These are phyloP conservation scores for Brachynemurus nebulosus DNA, from an alignment of 2,888 invertebrate genomes.

Conservation along the genomic window DNA sequence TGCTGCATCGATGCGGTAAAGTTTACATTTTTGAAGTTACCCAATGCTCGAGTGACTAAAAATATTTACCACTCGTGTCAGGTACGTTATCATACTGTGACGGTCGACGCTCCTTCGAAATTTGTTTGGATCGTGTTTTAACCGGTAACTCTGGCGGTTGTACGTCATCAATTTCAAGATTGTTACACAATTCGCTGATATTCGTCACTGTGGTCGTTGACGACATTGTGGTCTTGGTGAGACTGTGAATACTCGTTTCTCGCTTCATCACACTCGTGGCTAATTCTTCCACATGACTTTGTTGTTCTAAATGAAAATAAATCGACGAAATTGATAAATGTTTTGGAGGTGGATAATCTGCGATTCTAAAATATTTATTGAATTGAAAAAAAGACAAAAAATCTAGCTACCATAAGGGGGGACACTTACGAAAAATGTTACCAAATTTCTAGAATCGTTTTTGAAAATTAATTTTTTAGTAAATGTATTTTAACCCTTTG, in stretches of 20 bases:
- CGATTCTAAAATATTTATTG: too few relatives aligned
- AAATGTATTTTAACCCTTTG: too few relatives aligned
- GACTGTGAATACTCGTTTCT: neutral
- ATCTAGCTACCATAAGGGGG: too few relatives aligned
- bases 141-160: slow-evolving; percentile 48
- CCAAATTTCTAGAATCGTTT: too few relatives aligned
- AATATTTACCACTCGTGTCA: slow-evolving; percentile 22
- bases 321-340: too few relatives aligned
- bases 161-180: slow-evolving; percentile 11
- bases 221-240: neutral
- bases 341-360: too few relatives aligned
- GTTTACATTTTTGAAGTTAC: too few relatives aligned
- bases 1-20: too few relatives aligned
- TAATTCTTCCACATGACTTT: neutral
- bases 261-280: neutral
- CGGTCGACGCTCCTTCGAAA: slow-evolving; percentile 41
- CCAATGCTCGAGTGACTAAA: neutral
- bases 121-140: slow-evolving; percentile 37
- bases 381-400: too few relatives aligned
- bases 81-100: slow-evolving; percentile 60
- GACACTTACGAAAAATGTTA: too few relatives aligned
- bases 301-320: neutral
- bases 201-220: neutral
- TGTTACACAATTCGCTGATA: neutral
- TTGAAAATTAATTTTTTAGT: too few relatives aligned